These are phyloP conservation scores for Coremacera marginata DNA, from an alignment of 2,888 invertebrate genomes.

Conservation along the genomic window DNA sequence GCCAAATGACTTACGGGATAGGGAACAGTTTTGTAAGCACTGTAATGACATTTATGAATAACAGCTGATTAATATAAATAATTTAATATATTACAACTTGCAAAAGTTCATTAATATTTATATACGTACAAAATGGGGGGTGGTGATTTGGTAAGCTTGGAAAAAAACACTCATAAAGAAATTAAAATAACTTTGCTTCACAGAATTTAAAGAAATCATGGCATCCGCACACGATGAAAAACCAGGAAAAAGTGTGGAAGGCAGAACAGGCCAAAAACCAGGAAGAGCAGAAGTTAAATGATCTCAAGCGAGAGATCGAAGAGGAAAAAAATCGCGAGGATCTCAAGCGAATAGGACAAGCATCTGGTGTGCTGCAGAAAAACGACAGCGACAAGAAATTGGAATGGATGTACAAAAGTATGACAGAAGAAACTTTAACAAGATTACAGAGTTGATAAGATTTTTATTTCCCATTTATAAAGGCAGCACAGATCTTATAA, in stretches of 20 bases:
- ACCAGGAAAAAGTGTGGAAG: slow-evolving; percentile 83
- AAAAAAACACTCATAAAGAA: not conserved
- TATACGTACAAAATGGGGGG: slow-evolving; percentile 59
- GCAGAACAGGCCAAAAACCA: slow-evolving; percentile 81
- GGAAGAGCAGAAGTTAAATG: slow-evolving; percentile 77
- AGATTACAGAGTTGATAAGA: not conserved
- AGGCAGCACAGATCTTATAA: slow-evolving; percentile 67
- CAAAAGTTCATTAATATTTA: too few species aligned
- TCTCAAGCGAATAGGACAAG: slow-evolving; percentile 74
- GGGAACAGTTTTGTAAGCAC: not conserved
- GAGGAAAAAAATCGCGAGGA: slow-evolving; percentile 77
- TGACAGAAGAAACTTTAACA: not conserved
- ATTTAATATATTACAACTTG: not conserved
- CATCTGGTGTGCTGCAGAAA: slow-evolving; percentile 70
- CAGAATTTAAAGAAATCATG: slow-evolving; percentile 85
- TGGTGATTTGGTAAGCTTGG: slow-evolving; percentile 61
- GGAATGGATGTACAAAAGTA: slow-evolving; percentile 88
- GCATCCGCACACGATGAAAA: slow-evolving; percentile 83
- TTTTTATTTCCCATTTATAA: not conserved
- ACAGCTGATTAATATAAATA: not conserved
- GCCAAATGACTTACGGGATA: too few species aligned
- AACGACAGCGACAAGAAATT: slow-evolving; percentile 73
- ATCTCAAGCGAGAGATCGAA: slow-evolving; percentile 77
- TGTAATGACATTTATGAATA: not conserved
- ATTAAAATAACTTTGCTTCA: slow-evolving; percentile 14